Conservation (phyloP, 2,113 vertebrate genomes). For the Raja brachyura region DNA sequence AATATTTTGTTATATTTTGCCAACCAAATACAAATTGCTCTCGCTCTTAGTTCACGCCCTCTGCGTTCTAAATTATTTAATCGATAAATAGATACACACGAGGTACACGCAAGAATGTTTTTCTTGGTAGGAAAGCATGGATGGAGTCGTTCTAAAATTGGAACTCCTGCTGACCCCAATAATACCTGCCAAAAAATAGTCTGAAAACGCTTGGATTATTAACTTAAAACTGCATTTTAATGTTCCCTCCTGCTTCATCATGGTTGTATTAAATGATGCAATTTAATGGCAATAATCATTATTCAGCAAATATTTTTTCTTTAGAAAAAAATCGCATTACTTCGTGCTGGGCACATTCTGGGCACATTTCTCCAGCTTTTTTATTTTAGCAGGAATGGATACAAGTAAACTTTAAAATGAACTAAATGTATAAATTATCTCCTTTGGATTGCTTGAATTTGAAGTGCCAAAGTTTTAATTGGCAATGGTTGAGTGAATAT, state of each 20-base stretch:
- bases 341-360: not conserved
- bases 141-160: not conserved
- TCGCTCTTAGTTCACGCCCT: not conserved
- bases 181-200: not conserved
- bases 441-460: not conserved
- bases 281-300: not conserved
- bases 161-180: not conserved
- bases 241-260: not conserved
- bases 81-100: no score
- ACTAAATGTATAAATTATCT: not conserved
- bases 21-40: not conserved
- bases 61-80: not conserved
- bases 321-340: not conserved
- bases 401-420: not conserved
- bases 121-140: not conserved
- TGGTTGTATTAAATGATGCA: not conserved
- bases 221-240: not conserved
- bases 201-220: not conserved
- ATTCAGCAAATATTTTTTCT: not conserved
- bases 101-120: no score
- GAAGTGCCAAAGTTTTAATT: not conserved
- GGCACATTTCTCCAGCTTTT: not conserved
- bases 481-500: not conserved
- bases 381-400: no score
- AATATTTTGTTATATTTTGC: not conserved